Percentiles rank a stretch among this genome's conserved stretches.
Conservation (phyloP, 2,797 vertebrate species). For the Lates japonicus region DNA sequence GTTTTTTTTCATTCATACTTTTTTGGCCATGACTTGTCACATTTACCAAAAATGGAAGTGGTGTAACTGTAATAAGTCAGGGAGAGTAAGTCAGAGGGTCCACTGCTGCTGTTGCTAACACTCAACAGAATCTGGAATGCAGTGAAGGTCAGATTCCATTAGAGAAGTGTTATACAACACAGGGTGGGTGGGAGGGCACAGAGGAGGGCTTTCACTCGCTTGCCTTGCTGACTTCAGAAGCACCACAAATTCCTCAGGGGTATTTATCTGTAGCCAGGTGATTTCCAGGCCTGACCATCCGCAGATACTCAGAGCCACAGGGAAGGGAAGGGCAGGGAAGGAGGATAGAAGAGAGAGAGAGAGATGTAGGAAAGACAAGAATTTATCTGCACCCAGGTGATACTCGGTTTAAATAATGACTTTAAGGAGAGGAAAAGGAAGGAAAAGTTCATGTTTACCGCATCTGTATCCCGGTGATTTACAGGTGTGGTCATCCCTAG, state of each 20-base stretch:
- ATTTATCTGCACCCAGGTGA: slow-evolving; percentile 8
- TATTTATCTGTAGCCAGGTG: slow-evolving; percentile 85
- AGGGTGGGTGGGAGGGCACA: slow-evolving; percentile 62
- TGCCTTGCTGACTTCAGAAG: slow-evolving; percentile 80
- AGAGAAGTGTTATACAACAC: slow-evolving; percentile 79
- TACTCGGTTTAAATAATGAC: slow-evolving; percentile 1
- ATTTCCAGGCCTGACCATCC: slow-evolving; percentile 73
- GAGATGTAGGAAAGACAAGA: slow-evolving; percentile 1
- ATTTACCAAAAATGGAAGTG: background rate
- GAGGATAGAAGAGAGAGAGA: background rate
- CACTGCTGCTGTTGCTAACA: slow-evolving; percentile 68
- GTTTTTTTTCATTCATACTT: background rate
- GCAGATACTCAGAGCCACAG: slow-evolving; percentile 39
- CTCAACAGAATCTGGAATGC: slow-evolving; percentile 78
- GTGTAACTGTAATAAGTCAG: slow-evolving; percentile 32
- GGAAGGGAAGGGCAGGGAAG: slow-evolving; percentile 12
- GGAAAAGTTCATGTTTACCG: background rate
- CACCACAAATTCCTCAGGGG: slow-evolving; percentile 81
- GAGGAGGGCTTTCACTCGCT: slow-evolving; percentile 75
- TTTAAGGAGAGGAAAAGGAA: background rate
- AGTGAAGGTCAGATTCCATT: slow-evolving; percentile 85
- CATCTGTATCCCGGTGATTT: background rate
- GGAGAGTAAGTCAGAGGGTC: slow-evolving; percentile 49
- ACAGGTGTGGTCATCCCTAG: background rate
- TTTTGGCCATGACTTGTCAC: slow-evolving; percentile 35